Conservation (phyloP, 2,113 vertebrate genomes). For the Muntiacus muntjak region DNA sequence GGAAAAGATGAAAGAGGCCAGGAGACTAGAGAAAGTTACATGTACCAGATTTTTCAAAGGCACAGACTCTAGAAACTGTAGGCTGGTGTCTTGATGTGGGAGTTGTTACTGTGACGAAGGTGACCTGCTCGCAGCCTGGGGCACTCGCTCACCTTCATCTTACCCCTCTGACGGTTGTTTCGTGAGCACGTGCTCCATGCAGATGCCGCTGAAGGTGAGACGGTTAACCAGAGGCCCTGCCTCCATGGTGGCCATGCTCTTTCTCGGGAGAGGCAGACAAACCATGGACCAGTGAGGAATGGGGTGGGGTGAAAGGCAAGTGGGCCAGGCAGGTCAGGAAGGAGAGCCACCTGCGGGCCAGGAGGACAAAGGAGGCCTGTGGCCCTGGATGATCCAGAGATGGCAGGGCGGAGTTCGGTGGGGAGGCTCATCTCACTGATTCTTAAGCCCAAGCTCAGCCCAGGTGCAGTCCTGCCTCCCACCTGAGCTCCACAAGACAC, state of each 20-base stretch:
- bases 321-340: neutral
- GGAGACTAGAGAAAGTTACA: neutral
- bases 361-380: neutral
- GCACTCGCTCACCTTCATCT: neutral
- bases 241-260: fast-evolving
- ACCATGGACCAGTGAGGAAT: fast-evolving
- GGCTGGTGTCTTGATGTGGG: fast-evolving
- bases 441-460: neutral
- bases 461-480: neutral
- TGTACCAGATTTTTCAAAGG: neutral
- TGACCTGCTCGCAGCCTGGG: neutral
- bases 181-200: fast-evolving
- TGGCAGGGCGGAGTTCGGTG: fast-evolving
- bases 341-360: fast-evolving
- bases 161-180: too few species aligned
- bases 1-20: neutral
- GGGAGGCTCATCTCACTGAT: neutral
- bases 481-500: neutral
- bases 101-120: neutral
- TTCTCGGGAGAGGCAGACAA: neutral
- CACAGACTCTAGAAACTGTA: neutral
- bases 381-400: neutral
- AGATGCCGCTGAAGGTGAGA: neutral
- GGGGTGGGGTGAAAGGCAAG: neutral
- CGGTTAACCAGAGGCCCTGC: neutral